Base-by-base conservation (phyloP, 2,888 invertebrate genomes). In the Ephialtes manifestator region DNA sequence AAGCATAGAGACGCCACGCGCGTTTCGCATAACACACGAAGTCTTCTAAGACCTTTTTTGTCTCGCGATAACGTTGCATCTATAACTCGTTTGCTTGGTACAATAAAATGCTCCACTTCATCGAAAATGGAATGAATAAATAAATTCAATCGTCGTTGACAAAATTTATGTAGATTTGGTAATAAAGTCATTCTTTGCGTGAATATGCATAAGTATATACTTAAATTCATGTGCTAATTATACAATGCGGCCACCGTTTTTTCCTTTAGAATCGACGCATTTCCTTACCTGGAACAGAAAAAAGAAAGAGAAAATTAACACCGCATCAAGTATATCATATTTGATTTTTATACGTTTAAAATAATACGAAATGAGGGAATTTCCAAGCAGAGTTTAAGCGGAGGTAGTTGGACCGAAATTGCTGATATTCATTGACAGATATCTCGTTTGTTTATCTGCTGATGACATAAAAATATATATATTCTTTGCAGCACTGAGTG, bases 231-330 rank as follows among this genome's bases (percentile, higher is more conserved):
- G 20, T 15, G 8, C 8, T n/a, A n/a, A 75, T 51, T 2, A 2
- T 28, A 2, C 39, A 7, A 11, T 2, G 60, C 18, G 31, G 35
- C 39, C 63, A 55, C 43, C 15, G 13, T 65, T 18, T 43, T 43
- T 20, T 58, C 4, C 13, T 39, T 67, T 51, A 28, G 7, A 39
- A 53, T 63, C 18, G 35, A 24, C 5, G 0, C 18, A 28, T 13
- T 60, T 72, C 2, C 83, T 83, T 78, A 74, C 78, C 83, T 74
- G 74, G 31, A 83, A 78, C 60, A 60, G 67, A 60, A 8, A 68
- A 68, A 43, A 74, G 24, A 24, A 53, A 28, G 13, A 63, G n/a
- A 53, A 31, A 13, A 15, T 58, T 43, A 60, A 28, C 2, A 60
- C 28, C 24, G 11, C 24, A 31, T 13, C 28, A 46, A n/a, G 1